A percentile compares a stretch with the other conserved stretches of the same genome.
These are phyloP conservation scores for Caenorhabditis japonica DNA, from an alignment of 2,888 invertebrate species.

Conservation along the genomic window DNA sequence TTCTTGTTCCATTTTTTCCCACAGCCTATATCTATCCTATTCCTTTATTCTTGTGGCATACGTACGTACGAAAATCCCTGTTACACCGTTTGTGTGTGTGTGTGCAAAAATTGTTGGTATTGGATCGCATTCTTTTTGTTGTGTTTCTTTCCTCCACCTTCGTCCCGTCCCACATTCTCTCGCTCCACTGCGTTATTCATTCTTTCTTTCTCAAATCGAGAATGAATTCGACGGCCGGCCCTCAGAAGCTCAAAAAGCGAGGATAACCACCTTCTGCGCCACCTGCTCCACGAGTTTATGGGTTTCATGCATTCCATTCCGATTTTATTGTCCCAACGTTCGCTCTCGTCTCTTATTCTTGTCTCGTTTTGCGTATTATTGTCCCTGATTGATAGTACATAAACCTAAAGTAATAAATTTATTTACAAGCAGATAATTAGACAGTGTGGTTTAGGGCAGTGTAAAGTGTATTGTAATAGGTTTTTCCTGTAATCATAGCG, in stretches of 20 bases:
- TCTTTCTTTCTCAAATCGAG: constrained; percentile 1
- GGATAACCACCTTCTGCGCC: constrained; percentile 39
- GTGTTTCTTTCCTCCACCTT: constrained; percentile 9
- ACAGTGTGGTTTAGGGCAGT: no score
- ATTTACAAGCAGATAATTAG: no score
- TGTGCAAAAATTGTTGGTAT: no score
- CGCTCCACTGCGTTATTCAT: constrained; percentile 30
- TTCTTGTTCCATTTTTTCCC: no score
- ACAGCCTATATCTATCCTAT: no score
- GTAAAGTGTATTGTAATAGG: neutral
- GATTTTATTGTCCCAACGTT: neutral
- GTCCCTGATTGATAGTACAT: neutral
- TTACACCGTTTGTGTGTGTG: no score
- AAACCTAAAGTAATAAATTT: no score
- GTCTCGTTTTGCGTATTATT: neutral
- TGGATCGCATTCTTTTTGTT: constrained; percentile 1
- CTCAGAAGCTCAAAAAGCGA: constrained; percentile 25
- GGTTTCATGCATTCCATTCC: neutral
- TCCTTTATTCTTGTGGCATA: no score
- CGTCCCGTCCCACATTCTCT: constrained; percentile 15
- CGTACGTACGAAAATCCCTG: no score
- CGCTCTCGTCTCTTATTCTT: neutral
- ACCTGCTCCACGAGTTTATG: constrained; percentile 21
- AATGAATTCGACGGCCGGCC: no score
- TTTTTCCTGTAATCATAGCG: no score